Evolutionary conservation across 1,140 invertebrate genomes (phyloP).

Genomic region (Globodera rostochiensis): DNA sequence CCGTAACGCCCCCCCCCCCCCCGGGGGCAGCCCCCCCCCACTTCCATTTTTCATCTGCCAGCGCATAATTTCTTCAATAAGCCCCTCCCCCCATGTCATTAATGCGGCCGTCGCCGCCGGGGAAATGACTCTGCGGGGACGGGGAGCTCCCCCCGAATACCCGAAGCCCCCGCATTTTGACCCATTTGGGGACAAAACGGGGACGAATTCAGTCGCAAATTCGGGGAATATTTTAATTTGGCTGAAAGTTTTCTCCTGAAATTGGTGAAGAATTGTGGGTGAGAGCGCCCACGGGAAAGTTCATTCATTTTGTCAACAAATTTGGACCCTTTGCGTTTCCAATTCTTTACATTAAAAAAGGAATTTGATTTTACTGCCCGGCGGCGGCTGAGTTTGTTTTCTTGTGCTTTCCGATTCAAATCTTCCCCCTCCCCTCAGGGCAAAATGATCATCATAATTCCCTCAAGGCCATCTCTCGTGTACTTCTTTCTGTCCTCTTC

Average conservation of each 20-base stretch:
- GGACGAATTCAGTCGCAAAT: no score
- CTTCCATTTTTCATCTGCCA: background rate
- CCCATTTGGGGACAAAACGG: no score
- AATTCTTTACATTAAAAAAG: background rate
- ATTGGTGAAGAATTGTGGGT: no score
- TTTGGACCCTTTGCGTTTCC: background rate
- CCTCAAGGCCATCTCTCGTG: constrained; percentile 9
- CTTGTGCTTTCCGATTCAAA: background rate
- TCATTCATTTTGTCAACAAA: background rate
- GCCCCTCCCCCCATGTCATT: constrained; percentile 1
- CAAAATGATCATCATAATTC: constrained; percentile 8
- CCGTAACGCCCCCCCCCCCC: background rate
- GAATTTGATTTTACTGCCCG: background rate
- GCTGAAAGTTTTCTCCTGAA: no score
- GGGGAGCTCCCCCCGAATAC: no score
- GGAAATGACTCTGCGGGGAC: no score
- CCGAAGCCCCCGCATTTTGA: no score
- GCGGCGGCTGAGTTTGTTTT: background rate
- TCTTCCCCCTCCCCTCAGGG: background rate
- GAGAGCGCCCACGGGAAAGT: no score
- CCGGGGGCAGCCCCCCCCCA: background rate
- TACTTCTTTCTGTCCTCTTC: constrained; percentile 2
- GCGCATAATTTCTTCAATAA: constrained; percentile 22
- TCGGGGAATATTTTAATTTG: no score
- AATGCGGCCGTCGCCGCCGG: background rate